Evolutionary conservation across 2,113 vertebrate species (phyloP).

Genomic region (Corynorhinus townsendii): DNA sequence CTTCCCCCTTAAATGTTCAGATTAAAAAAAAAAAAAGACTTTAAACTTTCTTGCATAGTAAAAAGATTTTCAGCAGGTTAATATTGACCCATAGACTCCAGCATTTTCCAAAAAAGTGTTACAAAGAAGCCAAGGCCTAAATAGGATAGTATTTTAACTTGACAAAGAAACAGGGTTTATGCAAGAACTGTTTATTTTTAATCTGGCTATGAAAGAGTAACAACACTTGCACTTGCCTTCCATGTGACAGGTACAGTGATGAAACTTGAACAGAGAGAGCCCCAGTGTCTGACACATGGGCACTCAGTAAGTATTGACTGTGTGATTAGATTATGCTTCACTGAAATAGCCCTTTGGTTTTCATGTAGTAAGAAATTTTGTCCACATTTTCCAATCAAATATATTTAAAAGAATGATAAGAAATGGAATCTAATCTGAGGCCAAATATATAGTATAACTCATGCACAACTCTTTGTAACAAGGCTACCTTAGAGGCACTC

Average conservation of each 20-base stretch:
- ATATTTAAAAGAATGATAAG: slow-evolving; percentile 26
- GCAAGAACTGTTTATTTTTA: background rate
- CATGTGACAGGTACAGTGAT: background rate
- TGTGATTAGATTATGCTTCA: background rate
- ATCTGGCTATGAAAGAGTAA: background rate
- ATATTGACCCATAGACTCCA: background rate
- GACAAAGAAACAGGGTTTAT: background rate
- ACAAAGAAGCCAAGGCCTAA: background rate
- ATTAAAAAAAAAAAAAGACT: background rate
- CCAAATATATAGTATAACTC: slow-evolving; percentile 42
- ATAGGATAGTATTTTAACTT: background rate
- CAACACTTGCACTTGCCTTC: background rate
- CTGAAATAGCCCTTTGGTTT: slow-evolving; percentile 2
- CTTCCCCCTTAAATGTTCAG: background rate
- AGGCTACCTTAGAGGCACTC: background rate
- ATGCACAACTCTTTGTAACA: background rate
- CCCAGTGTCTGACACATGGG: background rate
- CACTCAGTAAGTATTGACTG: background rate
- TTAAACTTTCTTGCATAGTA: background rate
- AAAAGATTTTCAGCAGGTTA: background rate
- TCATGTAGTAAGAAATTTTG: slow-evolving; percentile 13
- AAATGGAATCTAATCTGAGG: slow-evolving; percentile 38
- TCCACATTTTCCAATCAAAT: slow-evolving; percentile 10
- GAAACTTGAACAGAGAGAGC: background rate
- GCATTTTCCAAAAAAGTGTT: background rate